Conservation (phyloP, 2,797 vertebrate species). For the Harpagifer antarcticus region DNA sequence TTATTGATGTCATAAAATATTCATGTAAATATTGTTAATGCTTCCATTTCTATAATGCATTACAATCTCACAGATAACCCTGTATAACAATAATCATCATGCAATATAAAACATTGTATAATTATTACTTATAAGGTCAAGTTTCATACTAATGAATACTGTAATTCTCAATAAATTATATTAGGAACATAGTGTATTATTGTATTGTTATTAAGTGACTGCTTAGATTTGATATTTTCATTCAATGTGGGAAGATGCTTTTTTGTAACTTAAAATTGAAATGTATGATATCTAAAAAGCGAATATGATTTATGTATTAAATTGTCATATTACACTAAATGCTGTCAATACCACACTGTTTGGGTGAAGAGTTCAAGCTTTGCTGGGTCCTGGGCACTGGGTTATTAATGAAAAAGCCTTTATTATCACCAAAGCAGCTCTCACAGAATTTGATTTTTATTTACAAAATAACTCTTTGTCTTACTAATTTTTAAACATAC, state of each 20-base stretch:
- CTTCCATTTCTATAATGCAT: slow-evolving; percentile 5
- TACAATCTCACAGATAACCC: no score
- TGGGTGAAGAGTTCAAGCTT: neutral
- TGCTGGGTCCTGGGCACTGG: neutral
- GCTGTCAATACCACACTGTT: no score
- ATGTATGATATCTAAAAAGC: neutral
- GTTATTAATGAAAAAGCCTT: neutral
- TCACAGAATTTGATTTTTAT: neutral
- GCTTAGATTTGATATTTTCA: neutral
- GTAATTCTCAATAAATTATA: no score
- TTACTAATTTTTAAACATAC: neutral
- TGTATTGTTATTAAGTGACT: no score
- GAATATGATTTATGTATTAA: neutral
- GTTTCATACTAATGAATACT: no score
- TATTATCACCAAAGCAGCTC: neutral
- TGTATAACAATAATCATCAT: no score
- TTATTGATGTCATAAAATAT: neutral
- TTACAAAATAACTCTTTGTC: neutral
- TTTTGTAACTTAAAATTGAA: neutral
- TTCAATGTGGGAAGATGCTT: neutral
- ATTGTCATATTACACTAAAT: no score
- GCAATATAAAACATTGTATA: no score
- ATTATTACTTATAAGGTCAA: no score
- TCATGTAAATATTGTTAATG: neutral
- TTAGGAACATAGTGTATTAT: no score